A percentile compares a stretch with the other conserved stretches of the same genome.
phyloP scores from a whole-genome alignment of 2,888 invertebrate genomes.

The Epinotia bilunana region DNA sequence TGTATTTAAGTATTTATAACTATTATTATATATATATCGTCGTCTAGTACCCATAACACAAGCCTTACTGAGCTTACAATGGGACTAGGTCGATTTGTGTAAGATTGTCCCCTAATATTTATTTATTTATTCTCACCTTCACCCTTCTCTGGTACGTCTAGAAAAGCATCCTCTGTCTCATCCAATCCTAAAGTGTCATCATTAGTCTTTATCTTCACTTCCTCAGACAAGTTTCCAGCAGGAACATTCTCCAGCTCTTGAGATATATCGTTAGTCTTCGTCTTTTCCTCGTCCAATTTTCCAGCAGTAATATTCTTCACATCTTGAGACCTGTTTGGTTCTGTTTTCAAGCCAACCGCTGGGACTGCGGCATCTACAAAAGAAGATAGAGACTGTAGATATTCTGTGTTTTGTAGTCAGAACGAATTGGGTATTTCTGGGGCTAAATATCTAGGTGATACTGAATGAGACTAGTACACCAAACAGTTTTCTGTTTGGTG shows the following conservation, averaged over 20 bases:
- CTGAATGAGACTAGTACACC: no score
- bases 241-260: neutral
- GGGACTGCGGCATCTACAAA: neutral
- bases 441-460: no score
- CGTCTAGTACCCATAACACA: no score
- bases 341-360: neutral
- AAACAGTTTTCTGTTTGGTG: no score
- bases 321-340: neutral
- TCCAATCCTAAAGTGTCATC: neutral
- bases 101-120: no score
- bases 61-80: no score
- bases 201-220: neutral
- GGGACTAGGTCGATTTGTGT: no score
- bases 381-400: neutral
- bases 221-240: neutral
- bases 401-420: no score
- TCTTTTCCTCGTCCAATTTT: neutral
- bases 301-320: neutral
- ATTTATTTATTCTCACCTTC: neutral
- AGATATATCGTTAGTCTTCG: neutral
- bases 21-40: no score
- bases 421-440: no score
- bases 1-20: no score
- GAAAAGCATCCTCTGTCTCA: neutral
- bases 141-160: neutral